Base-by-base conservation (phyloP, 2,113 vertebrate genomes). In the Bos indicus region DNA sequence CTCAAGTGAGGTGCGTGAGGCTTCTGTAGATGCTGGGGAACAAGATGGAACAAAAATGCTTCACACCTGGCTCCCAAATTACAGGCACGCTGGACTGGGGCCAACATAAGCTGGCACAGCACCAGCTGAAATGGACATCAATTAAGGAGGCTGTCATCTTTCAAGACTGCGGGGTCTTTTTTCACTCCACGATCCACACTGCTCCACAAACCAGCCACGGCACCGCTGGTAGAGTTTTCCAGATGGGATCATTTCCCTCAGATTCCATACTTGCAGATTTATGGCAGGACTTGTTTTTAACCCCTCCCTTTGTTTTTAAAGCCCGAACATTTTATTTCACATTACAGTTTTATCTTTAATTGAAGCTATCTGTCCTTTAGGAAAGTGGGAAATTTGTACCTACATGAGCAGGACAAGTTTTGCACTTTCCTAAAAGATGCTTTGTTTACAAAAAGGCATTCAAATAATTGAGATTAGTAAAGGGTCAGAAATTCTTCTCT, bases 41-140 rank as follows among this genome's bases (percentile, higher is more conserved):
- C 99, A 99, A 99, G 99, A 99, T 82, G 97, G 98, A 98, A 99
- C 99, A 99, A 98, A 99, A 99, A 99, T 78, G 98, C 98, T 99
- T 99, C 98, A 98, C 99, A 99, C 99, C 99, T 99, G 99, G 99
- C 98, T 99, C 98, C 99, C 97, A 98, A 99, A 98, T 99, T 98
- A 99, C 98, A 98, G 98, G 98, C 97, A 99, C 96, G 98, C 99
- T 99, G 99, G 99, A 98, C 85, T 21, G 94, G 28, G 83, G 99
- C 99, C 99, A 99, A 99, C 92, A 95, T 97, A 98, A 99, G 98
- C 99, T 99, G 99, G 99, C 99, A 99, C 98, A 91, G 96, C 98
- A 99, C 99, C 99, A 99, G 99, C 97, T 98, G 98, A 98, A 98
- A 99, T 98, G 99, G 99, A 99, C 99, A 99, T 99, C 99, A 99